phyloP scores from a whole-genome alignment of 2,888 invertebrate genomes.

The Sialis fuliginosa region DNA sequence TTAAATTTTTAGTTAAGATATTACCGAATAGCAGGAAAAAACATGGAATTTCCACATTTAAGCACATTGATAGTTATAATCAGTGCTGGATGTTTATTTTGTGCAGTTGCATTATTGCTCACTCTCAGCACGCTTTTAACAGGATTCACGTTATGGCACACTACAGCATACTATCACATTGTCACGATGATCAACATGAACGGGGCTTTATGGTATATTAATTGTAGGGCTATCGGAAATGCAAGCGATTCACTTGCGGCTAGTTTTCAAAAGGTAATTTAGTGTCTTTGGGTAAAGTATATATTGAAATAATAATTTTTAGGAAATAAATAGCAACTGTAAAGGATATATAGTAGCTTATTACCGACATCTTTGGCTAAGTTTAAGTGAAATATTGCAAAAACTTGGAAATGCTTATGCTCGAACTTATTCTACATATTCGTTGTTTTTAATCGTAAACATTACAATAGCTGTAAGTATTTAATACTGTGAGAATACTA shows the following conservation, averaged over 20 bases:
- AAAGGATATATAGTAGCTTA: slow-evolving; percentile 36
- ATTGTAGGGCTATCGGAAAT: slow-evolving; percentile 44
- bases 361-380: slow-evolving; percentile 44
- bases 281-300: neutral
- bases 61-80: slow-evolving; percentile 40
- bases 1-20: slow-evolving; percentile 27
- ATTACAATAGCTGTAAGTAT: slow-evolving; percentile 39
- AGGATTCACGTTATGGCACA: slow-evolving; percentile 44
- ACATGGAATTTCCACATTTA: slow-evolving; percentile 40
- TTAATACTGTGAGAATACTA: neutral
- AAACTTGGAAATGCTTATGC: slow-evolving; percentile 47
- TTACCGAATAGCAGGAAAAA: slow-evolving; percentile 37
- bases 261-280: slow-evolving; percentile 21
- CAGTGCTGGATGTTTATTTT: slow-evolving; percentile 39
- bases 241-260: slow-evolving; percentile 27
- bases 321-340: slow-evolving; percentile 39
- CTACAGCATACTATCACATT: slow-evolving; percentile 43
- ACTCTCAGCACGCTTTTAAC: slow-evolving; percentile 40
- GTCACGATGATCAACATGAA: slow-evolving; percentile 58
- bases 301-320: slow-evolving; percentile 4
- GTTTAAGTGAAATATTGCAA: slow-evolving; percentile 45
- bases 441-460: slow-evolving; percentile 47
- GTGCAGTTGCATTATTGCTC: slow-evolving; percentile 39
- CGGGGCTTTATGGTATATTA: slow-evolving; percentile 52
- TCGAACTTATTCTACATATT: slow-evolving; percentile 46